A percentile compares a stretch with the other conserved stretches of the same genome.
Evolutionary conservation across 2,888 invertebrate genomes (phyloP).

Genomic region (Malacosoma neustria): DNA sequence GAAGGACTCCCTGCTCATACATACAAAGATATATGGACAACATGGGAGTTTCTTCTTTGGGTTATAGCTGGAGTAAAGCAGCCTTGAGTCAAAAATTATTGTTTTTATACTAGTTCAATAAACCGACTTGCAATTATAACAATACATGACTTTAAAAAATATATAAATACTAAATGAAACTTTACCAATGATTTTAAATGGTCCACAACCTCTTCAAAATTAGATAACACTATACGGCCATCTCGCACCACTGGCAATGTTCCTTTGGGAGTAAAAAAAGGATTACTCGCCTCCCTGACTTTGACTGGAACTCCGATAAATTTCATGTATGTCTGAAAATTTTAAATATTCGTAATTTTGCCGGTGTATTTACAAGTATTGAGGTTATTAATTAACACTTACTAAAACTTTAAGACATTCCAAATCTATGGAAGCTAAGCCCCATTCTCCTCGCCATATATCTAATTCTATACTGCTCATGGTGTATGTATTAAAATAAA

Average conservation of each 20-base stretch:
- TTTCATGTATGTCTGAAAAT: constrained; percentile 77
- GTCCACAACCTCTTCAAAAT: constrained; percentile 80
- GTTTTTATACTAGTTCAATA: no score
- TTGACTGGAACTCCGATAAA: constrained; percentile 85
- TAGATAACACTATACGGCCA: constrained; percentile 73
- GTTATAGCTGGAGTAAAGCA: no score
- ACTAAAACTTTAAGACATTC: constrained; percentile 89
- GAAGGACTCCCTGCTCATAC: no score
- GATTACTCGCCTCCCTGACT: constrained; percentile 80
- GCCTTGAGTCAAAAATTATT: no score
- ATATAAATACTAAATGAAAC: no score
- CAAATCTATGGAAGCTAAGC: constrained; percentile 88
- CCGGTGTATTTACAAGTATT: constrained; percentile 26
- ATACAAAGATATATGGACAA: no score
- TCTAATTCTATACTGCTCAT: constrained; percentile 76
- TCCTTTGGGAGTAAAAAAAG: constrained; percentile 83
- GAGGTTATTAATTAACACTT: constrained; percentile 73
- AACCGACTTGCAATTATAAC: no score
- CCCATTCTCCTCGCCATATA: constrained; percentile 92
- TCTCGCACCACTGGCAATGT: constrained; percentile 80
- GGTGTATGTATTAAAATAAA: constrained; percentile 9
- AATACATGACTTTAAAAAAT: no score
- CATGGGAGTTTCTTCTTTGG: no score
- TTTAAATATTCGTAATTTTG: constrained; percentile 13
- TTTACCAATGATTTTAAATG: constrained; percentile 80